These are phyloP conservation scores for Phasianus colchicus DNA, from an alignment of 2,113 vertebrate genomes.

Conservation along the genomic window DNA sequence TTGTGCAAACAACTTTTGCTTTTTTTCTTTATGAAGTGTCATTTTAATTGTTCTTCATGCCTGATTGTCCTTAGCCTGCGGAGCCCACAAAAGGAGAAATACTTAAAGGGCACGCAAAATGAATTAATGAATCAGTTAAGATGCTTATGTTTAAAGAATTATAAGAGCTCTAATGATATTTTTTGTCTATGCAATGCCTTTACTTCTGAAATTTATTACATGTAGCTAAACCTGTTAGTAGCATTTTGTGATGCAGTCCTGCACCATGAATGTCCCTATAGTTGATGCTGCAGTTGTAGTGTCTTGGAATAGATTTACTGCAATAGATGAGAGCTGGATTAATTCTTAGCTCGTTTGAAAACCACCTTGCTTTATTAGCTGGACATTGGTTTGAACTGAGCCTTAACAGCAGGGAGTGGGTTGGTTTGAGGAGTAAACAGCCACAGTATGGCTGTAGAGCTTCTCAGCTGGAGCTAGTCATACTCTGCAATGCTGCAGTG, in stretches of 20 bases:
- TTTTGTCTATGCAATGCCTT: not conserved
- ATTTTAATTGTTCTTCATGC: not conserved
- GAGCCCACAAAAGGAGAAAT: not conserved
- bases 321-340: not conserved
- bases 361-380: not conserved
- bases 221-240: not conserved
- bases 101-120: not conserved
- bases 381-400: not conserved
- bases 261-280: rapidly evolving
- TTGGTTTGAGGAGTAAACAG: not conserved
- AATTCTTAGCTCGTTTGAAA: not conserved
- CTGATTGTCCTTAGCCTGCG: not conserved
- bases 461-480: not conserved
- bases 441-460: not conserved
- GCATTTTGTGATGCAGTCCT: not conserved
- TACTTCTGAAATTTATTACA: not conserved
- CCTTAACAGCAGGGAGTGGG: not conserved
- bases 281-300: not conserved
- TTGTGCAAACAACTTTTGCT: not conserved
- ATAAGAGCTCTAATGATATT: not conserved
- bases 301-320: not conserved
- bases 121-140: not conserved
- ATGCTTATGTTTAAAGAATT: not conserved
- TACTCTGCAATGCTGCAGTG: not conserved
- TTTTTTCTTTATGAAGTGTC: not conserved